Evolutionary conservation across 2,113 vertebrate genomes (phyloP).

Genomic region (Ctenomys sociabilis): DNA sequence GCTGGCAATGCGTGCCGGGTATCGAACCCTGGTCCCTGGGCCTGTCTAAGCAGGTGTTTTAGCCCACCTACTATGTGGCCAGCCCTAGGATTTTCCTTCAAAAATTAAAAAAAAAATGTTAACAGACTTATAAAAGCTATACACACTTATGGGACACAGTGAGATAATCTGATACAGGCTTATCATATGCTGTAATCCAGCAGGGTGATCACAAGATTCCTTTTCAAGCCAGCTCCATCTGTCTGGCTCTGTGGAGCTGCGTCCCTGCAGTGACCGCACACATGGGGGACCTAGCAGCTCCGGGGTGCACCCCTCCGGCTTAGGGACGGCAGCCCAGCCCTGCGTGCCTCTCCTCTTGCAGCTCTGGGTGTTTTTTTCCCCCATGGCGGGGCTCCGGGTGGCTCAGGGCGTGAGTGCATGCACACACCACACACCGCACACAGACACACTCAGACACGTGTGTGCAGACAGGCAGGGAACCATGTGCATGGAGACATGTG

Average conservation of each 20-base stretch:
- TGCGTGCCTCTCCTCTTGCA: fast-evolving
- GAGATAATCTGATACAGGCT: not conserved
- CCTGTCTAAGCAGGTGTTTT: too few relatives aligned
- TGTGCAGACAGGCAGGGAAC: fast-evolving
- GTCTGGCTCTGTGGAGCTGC: not conserved
- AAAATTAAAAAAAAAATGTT: not conserved
- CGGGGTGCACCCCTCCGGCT: fast-evolving
- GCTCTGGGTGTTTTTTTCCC: not conserved
- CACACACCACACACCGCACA: not conserved
- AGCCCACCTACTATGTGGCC: too few relatives aligned
- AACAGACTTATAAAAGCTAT: too few relatives aligned
- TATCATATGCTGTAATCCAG: too few relatives aligned
- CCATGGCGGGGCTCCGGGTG: not conserved
- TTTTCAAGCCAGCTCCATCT: not conserved
- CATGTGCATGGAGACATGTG: fast-evolving
- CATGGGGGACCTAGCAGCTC: fast-evolving
- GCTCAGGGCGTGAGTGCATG: too few relatives aligned
- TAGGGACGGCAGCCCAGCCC: fast-evolving
- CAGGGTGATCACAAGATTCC: not conserved
- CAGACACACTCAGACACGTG: fast-evolving
- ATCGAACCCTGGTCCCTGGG: too few relatives aligned
- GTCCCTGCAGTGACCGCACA: not conserved
- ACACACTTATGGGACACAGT: not conserved
- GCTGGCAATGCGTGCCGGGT: too few relatives aligned
- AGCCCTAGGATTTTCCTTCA: not conserved